A percentile compares a stretch with the other conserved stretches of the same genome.
Evolutionary conservation across 2,113 vertebrate species (phyloP).

Genomic region (Serranochromis macrocephalus): DNA sequence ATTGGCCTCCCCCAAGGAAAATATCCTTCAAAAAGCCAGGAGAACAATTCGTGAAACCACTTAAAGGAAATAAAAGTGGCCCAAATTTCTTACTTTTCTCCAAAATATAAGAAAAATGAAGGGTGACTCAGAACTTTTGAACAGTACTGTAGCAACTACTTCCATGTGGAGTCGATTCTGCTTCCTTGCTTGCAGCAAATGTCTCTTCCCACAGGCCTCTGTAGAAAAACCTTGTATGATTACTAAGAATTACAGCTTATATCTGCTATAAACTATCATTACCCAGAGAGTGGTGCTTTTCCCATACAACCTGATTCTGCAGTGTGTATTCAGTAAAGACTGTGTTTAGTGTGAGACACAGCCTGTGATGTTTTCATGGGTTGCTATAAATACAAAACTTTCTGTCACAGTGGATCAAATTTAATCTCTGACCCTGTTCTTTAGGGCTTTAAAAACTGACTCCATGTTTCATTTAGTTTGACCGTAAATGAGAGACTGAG

Average conservation of each 20-base stretch:
- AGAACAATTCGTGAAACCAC: background rate
- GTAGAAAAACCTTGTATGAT: rapidly evolving
- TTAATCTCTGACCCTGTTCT: background rate
- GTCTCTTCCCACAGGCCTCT: background rate
- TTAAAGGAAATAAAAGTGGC: background rate
- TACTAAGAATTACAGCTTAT: background rate
- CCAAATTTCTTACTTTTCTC: background rate
- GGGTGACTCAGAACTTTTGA: background rate
- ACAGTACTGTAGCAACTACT: background rate
- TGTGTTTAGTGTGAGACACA: background rate
- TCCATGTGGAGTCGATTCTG: background rate
- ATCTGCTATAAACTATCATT: background rate
- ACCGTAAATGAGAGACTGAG: background rate
- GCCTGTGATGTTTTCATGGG: background rate
- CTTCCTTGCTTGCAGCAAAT: background rate
- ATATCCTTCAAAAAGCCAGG: rapidly evolving
- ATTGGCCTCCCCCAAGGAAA: background rate
- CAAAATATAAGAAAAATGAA: background rate
- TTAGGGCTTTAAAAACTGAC: background rate
- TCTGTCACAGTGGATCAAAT: background rate
- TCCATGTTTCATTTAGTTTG: background rate
- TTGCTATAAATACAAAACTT: background rate
- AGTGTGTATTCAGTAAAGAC: background rate
- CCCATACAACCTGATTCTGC: rapidly evolving
- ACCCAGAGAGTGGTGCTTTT: background rate